Evolutionary conservation across 2,888 invertebrate genomes (phyloP).

Genomic region (Aradus depressus): DNA sequence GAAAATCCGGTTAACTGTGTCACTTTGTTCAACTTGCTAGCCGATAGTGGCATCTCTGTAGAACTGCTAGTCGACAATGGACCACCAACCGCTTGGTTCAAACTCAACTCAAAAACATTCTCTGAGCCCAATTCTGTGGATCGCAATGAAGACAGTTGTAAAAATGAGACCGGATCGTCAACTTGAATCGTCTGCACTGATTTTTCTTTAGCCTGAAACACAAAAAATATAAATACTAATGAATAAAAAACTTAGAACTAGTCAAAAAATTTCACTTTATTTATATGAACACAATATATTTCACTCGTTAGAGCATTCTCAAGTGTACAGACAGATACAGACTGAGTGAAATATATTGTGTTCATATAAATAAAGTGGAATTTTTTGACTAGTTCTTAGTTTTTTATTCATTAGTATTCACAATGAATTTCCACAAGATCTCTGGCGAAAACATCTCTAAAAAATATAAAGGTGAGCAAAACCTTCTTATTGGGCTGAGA

Average conservation of each 20-base stretch:
- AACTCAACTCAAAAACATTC: constrained; percentile 88
- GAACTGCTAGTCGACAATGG: constrained; percentile 39
- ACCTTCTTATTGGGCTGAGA: too few species aligned
- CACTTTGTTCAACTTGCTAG: constrained; percentile 33
- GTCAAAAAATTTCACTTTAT: too few species aligned
- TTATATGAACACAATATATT: too few species aligned
- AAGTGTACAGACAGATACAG: too few species aligned
- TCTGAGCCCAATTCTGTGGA: constrained; percentile 50
- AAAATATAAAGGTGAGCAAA: too few species aligned
- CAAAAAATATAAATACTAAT: constrained; percentile 3
- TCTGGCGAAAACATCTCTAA: too few species aligned
- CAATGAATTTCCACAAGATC: too few species aligned
- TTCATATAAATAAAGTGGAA: too few species aligned
- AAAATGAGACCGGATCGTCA: constrained; percentile 70
- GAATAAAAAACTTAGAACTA: neutral
- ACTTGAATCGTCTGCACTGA: constrained; percentile 35
- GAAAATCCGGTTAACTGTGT: constrained; percentile 96
- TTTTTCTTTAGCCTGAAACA: constrained; percentile 35
- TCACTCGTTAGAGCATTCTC: too few species aligned
- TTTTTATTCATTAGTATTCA: too few species aligned
- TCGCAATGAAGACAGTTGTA: constrained; percentile 58
- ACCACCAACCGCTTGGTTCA: constrained; percentile 65
- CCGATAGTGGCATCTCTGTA: constrained; percentile 37
- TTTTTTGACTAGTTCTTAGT: too few species aligned
- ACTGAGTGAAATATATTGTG: too few species aligned